Percentiles rank a stretch among this genome's conserved stretches.
Conservation (phyloP, 2,113 vertebrate species). For the Nerophis ophidion region DNA sequence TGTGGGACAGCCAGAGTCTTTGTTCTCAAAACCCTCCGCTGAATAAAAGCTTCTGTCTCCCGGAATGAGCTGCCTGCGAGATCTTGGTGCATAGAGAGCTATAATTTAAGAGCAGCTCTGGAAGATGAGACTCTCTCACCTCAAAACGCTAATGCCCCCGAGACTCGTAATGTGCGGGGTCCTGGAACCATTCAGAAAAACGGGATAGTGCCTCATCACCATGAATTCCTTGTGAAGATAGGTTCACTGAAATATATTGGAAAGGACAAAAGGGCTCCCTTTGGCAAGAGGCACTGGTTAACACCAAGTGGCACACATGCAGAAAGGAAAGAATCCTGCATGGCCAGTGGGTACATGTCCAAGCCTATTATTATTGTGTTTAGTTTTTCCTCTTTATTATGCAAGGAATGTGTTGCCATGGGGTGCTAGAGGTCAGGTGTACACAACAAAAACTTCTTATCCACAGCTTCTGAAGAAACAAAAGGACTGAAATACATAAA, state of each 20-base stretch:
- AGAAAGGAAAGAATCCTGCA: conserved; percentile 38
- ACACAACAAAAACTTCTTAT: conserved; percentile 38
- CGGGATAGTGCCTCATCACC: conserved; percentile 18
- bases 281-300: conserved; percentile 51
- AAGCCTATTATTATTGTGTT: conserved; percentile 48
- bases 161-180: conserved; percentile 37
- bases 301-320: conserved; percentile 34
- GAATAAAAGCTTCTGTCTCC: conserved; percentile 38
- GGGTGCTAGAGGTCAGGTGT: conserved; percentile 37
- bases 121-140: conserved; percentile 35
- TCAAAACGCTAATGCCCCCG: conserved; percentile 38
- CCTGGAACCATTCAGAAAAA: conserved; percentile 50
- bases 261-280: conserved; percentile 44
- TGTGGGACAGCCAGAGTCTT: conserved; percentile 27
- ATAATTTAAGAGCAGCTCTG: conserved; percentile 33
- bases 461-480: conserved; percentile 30
- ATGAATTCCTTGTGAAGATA: conserved; percentile 49
- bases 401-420: conserved; percentile 54
- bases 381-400: conserved; percentile 52
- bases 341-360: conserved; percentile 56
- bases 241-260: conserved; percentile 44
- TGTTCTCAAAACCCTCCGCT: conserved; percentile 33
- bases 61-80: conserved; percentile 16
- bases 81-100: conserved; percentile 20
- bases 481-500: conserved; percentile 27